A percentile compares a stretch with the other conserved stretches of the same genome.
phyloP scores from a whole-genome alignment of 2,113 vertebrate species.

The Indri indri region DNA sequence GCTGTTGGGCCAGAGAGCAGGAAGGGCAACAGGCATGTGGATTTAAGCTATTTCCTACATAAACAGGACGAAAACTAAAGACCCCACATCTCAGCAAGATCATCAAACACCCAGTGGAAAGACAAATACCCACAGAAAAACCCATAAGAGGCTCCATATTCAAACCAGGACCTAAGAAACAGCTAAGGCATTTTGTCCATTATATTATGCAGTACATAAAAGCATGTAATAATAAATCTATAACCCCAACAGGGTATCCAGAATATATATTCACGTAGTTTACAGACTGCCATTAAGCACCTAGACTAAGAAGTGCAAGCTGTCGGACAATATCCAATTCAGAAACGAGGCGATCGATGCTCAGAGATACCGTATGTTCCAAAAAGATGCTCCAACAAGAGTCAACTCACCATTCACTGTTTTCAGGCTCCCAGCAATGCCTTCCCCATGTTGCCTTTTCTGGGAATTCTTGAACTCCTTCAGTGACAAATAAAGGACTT shows the following conservation, averaged over 20 bases:
- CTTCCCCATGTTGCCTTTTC: slow-evolving; percentile 94
- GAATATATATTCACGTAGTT: neutral
- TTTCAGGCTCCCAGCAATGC: slow-evolving; percentile 90
- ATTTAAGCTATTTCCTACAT: neutral
- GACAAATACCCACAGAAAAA: neutral
- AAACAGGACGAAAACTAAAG: neutral
- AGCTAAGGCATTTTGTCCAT: neutral
- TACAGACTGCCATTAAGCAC: neutral
- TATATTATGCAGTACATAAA: neutral
- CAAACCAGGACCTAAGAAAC: neutral
- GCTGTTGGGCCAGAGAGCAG: neutral
- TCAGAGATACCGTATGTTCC: neutral
- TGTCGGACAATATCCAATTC: neutral
- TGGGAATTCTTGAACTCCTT: slow-evolving; percentile 99
- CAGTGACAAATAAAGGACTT: slow-evolving; percentile 98
- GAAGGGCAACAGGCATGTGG: too few species aligned
- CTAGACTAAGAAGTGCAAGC: neutral
- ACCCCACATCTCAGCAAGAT: neutral
- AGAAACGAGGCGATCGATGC: neutral
- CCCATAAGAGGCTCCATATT: neutral
- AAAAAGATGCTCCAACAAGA: neutral
- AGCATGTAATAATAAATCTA: neutral
- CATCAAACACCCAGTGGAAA: neutral
- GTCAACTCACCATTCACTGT: slow-evolving; percentile 90
- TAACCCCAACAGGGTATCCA: neutral